Percentiles rank a stretch among this genome's conserved stretches.
Evolutionary conservation across 2,113 vertebrate species (phyloP).

Genomic region (Emydura subglobosa): DNA sequence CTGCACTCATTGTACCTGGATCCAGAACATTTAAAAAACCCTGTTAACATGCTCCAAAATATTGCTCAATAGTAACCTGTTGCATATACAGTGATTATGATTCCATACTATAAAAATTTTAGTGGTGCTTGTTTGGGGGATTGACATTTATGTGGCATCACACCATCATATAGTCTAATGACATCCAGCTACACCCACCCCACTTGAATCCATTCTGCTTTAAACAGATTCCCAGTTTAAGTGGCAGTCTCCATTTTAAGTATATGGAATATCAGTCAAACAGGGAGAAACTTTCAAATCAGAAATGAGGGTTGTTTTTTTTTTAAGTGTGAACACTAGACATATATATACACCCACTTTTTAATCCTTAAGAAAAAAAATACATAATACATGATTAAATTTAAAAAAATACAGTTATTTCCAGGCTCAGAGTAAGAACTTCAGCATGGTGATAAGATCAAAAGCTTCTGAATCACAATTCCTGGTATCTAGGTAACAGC

Average conservation of each 20-base stretch:
- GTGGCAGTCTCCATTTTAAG: not conserved
- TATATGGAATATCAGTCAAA: not conserved
- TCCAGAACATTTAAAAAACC: not conserved
- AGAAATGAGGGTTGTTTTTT: not conserved
- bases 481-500: conserved; percentile 50
- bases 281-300: fast-evolving
- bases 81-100: not conserved
- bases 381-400: not conserved
- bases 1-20: not conserved
- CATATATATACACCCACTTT: fast-evolving
- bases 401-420: conserved; percentile 24
- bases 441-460: conserved; percentile 22
- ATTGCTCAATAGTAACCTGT: not conserved
- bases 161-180: not conserved
- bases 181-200: not conserved
- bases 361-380: conserved; percentile 1
- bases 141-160: not conserved
- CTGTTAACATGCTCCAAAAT: not conserved
- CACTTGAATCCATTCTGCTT: not conserved
- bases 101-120: not conserved
- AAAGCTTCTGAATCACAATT: conserved; percentile 33
- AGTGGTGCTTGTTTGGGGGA: not conserved
- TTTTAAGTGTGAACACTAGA: not conserved
- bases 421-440: conserved; percentile 20
- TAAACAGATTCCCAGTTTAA: not conserved